Evolutionary conservation across 2,888 invertebrate genomes (phyloP), one percentile per base, ranked within the genome.

Genomic region (Caprella mutica): DNA sequence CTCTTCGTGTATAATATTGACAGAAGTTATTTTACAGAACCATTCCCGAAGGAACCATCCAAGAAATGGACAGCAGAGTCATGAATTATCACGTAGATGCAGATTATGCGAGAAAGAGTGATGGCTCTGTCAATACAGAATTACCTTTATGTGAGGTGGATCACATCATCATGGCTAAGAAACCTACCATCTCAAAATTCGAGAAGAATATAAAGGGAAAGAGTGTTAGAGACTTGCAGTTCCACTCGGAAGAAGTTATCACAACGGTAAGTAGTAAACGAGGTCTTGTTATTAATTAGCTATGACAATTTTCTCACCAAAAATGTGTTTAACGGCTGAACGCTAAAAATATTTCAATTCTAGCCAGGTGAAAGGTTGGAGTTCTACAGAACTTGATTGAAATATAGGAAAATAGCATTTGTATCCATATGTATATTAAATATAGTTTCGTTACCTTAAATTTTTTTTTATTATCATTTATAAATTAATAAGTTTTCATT

Each of bases 181-280:
- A 44, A 29, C 57, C 57, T 4, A 23, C 53, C 26, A 30, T 39
- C 19, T n/a, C 38, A 6, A 57, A 57, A 33, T 38, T 57, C 29
- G 46, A 52, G 23, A 52, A 57, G 46, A 52, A 44, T 29, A n/a
- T 23, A 12, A 24, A 33, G 6, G 24, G 27, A 3, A 19, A 29
- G 1, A 14, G 35, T 12, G 1, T 39, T 19, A 40, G 57, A 6
- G 14, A 52, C 1, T 39, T 57, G 9, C 30, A 38, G 23, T 57
- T 57, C 52, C 57, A 57, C 44, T n/a, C 43, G 8, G 38, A 52
- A 2, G 46, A 46, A 12, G 30, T 38, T n/a, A 33, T 26, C 9
- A 29, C 30, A 1, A n/a, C 43, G 52, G 59, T 59, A 21, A 56
- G 30, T 2, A 14, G 24, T 23, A 43, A 12, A 4, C 24, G 8